Evolutionary conservation across 2,888 invertebrate genomes (phyloP), one percentile per base, ranked within the genome.

Genomic region (Stenotaenia linearis): DNA sequence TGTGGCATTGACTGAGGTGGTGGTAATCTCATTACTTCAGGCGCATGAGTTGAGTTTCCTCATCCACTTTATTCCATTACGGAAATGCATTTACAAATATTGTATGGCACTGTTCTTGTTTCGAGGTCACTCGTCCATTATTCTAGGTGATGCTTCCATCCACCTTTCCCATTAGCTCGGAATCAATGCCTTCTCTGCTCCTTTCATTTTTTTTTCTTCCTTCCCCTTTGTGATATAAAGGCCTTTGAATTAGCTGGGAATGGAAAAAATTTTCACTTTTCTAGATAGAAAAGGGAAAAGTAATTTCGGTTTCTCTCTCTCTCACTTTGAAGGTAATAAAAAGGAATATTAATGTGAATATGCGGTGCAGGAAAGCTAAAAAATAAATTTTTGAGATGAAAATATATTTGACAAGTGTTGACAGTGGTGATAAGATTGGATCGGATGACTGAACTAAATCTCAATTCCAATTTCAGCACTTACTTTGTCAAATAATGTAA

Each of bases 71-170:
- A 69, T 69, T 69, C 69, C 69, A 69, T 69, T 69, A 69, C 69
- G 69, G 28, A 69, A 25, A 69, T 69, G 69, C 69, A 69, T 69
- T 69, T 69, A 69, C 69, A 69, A 69, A 69, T 69, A 23, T 69
- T 69, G 69, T 69, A 25, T 28, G 28, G 28, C 69, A 28, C 69
- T 25, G 69, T 28, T 69, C 69, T 69, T 69, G 69, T 69, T 69
- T 69, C 69, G 28, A 69, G 69, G 69, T 69, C 69, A 69, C 69
- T 69, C 69, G 69, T 28, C 69, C 69, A 69, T 69, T 69, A 69
- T 69, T 28, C 28, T 28, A 69, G 69, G 69, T 69, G 69, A 28
- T 69, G 69, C 23, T 7, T 69, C 69, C 69, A 69, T 28, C 69
- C 69, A 69, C 69, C 69, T 28, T 28, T 28, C 25, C 69, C 69